Conservation (phyloP, 2,888 invertebrate genomes). For the Dynastes grantii region DNA sequence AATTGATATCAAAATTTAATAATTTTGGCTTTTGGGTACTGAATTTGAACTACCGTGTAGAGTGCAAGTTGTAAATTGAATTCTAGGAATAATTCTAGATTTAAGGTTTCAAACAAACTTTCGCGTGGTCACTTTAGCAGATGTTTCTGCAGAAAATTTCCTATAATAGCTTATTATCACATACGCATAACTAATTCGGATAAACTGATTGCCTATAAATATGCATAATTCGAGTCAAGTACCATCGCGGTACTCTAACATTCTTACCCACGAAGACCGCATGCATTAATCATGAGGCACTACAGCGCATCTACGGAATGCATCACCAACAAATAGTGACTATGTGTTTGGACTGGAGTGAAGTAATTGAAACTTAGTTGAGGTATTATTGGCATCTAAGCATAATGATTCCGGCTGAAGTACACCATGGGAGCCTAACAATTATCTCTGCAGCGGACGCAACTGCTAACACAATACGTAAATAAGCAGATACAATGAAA, state of each 20-base stretch:
- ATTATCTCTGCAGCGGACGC: constrained; percentile 12
- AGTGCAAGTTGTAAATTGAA: too few species aligned
- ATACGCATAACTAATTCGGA: background rate
- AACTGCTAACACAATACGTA: background rate
- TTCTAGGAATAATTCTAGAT: too few species aligned
- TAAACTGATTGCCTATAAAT: constrained; percentile 5
- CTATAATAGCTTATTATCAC: background rate
- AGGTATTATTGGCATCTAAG: constrained; percentile 20
- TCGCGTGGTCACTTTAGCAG: too few species aligned
- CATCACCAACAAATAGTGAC: background rate
- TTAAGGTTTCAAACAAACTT: too few species aligned
- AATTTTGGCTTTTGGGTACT: too few species aligned
- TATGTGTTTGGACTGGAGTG: constrained; percentile 9
- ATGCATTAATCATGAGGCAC: constrained; percentile 12
- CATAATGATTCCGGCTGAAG: constrained; percentile 17
- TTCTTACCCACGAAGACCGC: background rate
- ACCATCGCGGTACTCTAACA: background rate
- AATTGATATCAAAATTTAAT: too few species aligned
- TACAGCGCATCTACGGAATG: background rate
- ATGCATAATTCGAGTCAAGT: constrained; percentile 8
- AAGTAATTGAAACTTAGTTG: constrained; percentile 32
- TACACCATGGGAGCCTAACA: constrained; percentile 21
- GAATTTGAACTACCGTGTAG: too few species aligned
- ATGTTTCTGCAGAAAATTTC: background rate
- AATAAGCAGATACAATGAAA: background rate